These are phyloP conservation scores for Tachina grossa DNA, from an alignment of 2,888 invertebrate species.

Conservation along the genomic window DNA sequence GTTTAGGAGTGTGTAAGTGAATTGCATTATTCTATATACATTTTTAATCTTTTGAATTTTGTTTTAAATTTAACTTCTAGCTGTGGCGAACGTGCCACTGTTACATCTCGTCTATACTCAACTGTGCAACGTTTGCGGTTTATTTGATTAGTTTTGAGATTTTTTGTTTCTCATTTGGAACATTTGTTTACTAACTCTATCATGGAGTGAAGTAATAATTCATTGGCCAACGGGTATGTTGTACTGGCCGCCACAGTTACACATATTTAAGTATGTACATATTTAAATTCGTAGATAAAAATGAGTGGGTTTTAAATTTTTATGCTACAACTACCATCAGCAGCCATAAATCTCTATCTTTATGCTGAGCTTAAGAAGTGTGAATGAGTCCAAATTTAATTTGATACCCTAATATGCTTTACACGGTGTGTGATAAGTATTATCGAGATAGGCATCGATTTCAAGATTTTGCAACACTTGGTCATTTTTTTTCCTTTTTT, in stretches of 20 bases:
- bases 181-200: slow-evolving; percentile 53
- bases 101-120: slow-evolving; percentile 54
- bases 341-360: slow-evolving; percentile 46
- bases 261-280: neutral
- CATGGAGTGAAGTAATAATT: neutral
- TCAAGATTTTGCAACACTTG: slow-evolving; percentile 29
- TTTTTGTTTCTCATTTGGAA: slow-evolving; percentile 56
- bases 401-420: slow-evolving; percentile 48
- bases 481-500: neutral
- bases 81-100: slow-evolving; percentile 69
- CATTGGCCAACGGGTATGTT: slow-evolving; percentile 10
- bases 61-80: slow-evolving; percentile 62
- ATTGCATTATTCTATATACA: slow-evolving; percentile 49
- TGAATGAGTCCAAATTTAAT: slow-evolving; percentile 58
- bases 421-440: neutral
- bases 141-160: slow-evolving; percentile 68
- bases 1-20: neutral
- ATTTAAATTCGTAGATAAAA: neutral
- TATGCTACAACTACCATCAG: neutral
- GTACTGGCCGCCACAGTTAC: slow-evolving; percentile 17
- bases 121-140: slow-evolving; percentile 61
- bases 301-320: slow-evolving; percentile 50
- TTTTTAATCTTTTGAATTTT: slow-evolving; percentile 55
- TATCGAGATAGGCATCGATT: slow-evolving; percentile 37
- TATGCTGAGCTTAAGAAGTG: slow-evolving; percentile 47